phyloP scores from a whole-genome alignment of 2,797 vertebrate species.

The Propithecus deckenii region DNA sequence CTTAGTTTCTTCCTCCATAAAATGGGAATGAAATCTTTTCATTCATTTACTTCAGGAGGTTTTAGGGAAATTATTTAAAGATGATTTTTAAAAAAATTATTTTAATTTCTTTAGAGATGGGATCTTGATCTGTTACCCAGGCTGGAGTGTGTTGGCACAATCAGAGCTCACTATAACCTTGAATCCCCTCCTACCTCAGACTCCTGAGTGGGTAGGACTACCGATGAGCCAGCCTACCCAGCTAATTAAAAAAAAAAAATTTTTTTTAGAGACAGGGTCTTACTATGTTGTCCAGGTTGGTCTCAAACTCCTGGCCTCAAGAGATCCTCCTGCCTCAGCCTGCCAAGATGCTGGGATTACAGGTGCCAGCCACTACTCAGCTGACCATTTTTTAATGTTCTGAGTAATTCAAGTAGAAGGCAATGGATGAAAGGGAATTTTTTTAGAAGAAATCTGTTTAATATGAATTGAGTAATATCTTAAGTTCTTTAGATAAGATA shows the following conservation, averaged over 20 bases:
- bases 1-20: neutral
- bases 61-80: constrained; percentile 24
- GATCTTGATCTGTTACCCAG: neutral
- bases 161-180: neutral
- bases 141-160: neutral
- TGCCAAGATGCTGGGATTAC: neutral
- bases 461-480: neutral
- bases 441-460: neutral
- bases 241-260: neutral
- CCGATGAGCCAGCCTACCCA: neutral
- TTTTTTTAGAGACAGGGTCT: neutral
- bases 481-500: neutral
- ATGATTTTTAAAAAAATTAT: neutral
- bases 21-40: neutral
- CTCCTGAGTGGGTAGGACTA: neutral
- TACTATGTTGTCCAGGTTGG: neutral
- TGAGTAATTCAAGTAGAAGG: neutral
- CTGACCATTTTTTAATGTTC: neutral
- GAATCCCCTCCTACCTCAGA: neutral
- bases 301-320: neutral
- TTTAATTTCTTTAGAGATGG: neutral
- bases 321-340: neutral
- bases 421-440: neutral
- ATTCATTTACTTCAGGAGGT: neutral
- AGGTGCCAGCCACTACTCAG: neutral